Evolutionary conservation across 2,797 vertebrate species (phyloP).

Genomic region (Dermochelys coriacea): DNA sequence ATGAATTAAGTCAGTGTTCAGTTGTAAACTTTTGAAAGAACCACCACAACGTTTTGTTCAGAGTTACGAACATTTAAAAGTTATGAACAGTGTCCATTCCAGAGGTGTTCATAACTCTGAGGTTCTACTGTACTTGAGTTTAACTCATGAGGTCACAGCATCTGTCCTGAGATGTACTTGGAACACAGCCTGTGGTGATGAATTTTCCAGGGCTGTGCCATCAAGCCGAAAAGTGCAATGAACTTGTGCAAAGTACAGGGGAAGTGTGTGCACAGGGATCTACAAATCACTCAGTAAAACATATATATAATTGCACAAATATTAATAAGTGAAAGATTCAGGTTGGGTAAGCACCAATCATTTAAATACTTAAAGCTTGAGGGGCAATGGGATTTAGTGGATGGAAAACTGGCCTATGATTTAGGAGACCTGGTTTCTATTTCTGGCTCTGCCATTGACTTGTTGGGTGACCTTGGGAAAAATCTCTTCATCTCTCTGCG

Average conservation of each 20-base stretch:
- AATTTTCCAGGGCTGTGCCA: background rate
- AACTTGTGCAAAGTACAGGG: background rate
- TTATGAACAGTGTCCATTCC: no score
- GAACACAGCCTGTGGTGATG: background rate
- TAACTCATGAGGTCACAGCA: background rate
- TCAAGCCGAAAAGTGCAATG: background rate
- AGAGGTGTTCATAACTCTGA: no score
- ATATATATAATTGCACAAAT: background rate
- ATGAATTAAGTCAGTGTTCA: no score
- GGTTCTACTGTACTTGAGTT: background rate
- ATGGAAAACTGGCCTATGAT: background rate
- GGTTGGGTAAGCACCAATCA: background rate
- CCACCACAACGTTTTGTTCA: no score
- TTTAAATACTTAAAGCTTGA: background rate
- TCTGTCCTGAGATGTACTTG: background rate
- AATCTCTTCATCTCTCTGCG: background rate
- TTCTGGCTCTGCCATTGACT: no score
- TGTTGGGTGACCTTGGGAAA: no score
- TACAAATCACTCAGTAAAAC: background rate
- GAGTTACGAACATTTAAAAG: no score
- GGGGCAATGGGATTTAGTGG: rapidly evolving
- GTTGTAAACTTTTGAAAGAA: no score
- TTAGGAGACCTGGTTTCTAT: background rate
- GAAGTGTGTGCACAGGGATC: background rate
- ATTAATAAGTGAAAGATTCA: background rate